A percentile compares a stretch with the other conserved stretches of the same genome.
phyloP scores from a whole-genome alignment of 1,140 invertebrate species.

The Formica exsecta region DNA sequence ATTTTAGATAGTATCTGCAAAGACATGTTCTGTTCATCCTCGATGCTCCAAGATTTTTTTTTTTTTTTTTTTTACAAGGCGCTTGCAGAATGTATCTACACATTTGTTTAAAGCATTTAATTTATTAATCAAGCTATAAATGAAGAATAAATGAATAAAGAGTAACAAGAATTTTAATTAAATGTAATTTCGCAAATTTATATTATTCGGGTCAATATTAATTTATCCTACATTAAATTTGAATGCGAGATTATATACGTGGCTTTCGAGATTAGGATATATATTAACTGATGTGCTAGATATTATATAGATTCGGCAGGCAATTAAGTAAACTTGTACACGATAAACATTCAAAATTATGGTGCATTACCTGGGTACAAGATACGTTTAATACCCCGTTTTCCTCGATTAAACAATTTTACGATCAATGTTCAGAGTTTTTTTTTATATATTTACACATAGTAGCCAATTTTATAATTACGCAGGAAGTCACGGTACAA shows the following conservation, averaged over 20 bases:
- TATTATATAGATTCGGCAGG: constrained; percentile 34
- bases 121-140: constrained; percentile 30
- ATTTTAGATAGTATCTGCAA: constrained; percentile 30
- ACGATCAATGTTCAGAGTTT: constrained; percentile 33
- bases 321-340: constrained; percentile 20
- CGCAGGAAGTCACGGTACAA: not conserved
- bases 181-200: constrained; percentile 5
- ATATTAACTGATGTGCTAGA: constrained; percentile 6
- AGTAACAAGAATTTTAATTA: constrained; percentile 5
- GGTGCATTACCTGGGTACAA: constrained; percentile 28
- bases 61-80: constrained; percentile 24
- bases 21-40: not conserved
- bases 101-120: not conserved
- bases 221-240: constrained; percentile 50
- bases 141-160: not conserved
- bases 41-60: not conserved
- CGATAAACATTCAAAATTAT: constrained; percentile 60
- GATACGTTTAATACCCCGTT: constrained; percentile 41
- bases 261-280: constrained; percentile 26
- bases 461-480: not conserved
- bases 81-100: constrained; percentile 4
- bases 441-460: not conserved
- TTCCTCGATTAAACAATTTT: constrained; percentile 25
- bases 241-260: constrained; percentile 17
- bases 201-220: constrained; percentile 44